Evolutionary conservation across 2,797 vertebrate species (phyloP), one percentile per base, ranked within the genome.

Genomic region (Buceros bicornis): DNA sequence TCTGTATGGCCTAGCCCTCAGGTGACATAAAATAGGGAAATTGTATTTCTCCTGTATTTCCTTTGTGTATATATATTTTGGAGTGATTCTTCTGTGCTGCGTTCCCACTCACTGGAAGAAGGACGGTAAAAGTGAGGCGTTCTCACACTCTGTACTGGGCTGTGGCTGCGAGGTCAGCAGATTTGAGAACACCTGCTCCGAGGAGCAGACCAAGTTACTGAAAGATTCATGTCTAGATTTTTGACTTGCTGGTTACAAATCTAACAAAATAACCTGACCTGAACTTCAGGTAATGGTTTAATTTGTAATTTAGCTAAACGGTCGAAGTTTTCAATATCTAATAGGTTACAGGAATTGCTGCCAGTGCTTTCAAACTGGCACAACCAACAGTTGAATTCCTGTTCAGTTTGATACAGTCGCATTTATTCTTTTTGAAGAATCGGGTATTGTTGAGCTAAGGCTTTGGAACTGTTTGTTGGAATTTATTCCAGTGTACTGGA

Each of bases 351-450:
- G 65, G 21, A 61, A 37, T 61, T 58, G 16, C 20, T 93, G 15
- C 54, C 43, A 54, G 64, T 74, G 53, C 87, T 82, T 71, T 83
- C 47, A 53, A 35, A 35, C 76, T 12, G 24, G 61, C 53, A 48
- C 18, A 72, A 82, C 47, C 66, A 79, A 60, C 60, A 64, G 29
- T 14, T 64, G 84, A 92, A 71, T 77, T 83, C 22, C 43, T 53
- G 16, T 71, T 80, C 26, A 54, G 17, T 87, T 74, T 78, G 53
- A 31, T 78, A 65, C 57, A 80, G 73, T 71, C 82, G 28, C 54
- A 31, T 81, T 87, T 93, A 42, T 82, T 80, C 29, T 80, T 82
- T 87, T 47, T 79, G 71, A 89, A 91, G 81, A 92, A 82, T 33
- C 37, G 62, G 24, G 42, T 67, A 45, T 84, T 95, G 66, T 79